Base-by-base conservation (phyloP, 2,888 invertebrate genomes). In the Patella depressa region DNA sequence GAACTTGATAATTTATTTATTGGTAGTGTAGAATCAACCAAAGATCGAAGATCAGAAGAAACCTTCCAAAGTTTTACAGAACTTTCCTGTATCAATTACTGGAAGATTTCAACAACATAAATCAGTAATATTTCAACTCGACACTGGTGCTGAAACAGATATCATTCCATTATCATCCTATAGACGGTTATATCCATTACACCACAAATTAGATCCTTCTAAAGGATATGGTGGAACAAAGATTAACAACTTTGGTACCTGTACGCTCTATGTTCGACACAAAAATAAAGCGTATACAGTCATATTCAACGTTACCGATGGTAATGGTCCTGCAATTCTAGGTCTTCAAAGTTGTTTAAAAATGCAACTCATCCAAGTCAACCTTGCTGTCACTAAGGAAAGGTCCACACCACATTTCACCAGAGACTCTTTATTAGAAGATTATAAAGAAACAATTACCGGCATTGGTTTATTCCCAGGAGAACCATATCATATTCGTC, bases 401-500 rank as follows among this genome's bases (percentile, higher is more conserved):
- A 14, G 14, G 14, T 5, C 14, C 17, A 17, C 59, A n/a, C 24
- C 24, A 24, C 24, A 24, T 24, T 24, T 7, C 14, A 59, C 59
- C 17, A 59, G 59, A 59, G 59, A 59, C 17, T 59, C 17, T 59
- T 59, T 59, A 12, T 59, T 59, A 19, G 59, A 59, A n/a, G n/a
- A 59, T n/a, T 59, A 59, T 14, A 59, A 59, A 59, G 59, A 59
- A 59, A 59, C 59, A 59, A 12, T 59, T 19, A 59, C n/a, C n/a
- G n/a, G n/a, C n/a, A n/a, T n/a, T n/a, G n/a, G n/a, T n/a, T n/a
- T n/a, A n/a, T n/a, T n/a, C n/a, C n/a, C 59, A n/a, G 15, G 59
- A 59, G 59, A 17, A n/a, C 12, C 59, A 59, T 59, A 59, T 59
- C 59, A 59, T 14, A 59, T 59, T 59, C n/a, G 17, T 59, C 19